These are phyloP conservation scores for Chouioia cunea DNA, from an alignment of 2,888 invertebrate species.

Conservation along the genomic window DNA sequence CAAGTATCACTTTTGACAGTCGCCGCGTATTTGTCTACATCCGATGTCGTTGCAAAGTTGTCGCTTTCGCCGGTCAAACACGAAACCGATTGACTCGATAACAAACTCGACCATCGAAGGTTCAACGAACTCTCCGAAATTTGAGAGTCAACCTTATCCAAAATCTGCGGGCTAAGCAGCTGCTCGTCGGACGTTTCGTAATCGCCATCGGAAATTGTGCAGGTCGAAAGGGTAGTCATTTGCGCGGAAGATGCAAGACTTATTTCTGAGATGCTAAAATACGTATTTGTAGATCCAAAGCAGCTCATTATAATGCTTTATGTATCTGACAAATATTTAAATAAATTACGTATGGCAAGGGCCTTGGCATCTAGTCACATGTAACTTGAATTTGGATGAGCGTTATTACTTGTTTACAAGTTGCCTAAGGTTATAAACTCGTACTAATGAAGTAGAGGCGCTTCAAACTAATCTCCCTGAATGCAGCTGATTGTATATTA, in stretches of 20 bases:
- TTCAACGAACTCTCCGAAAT: not conserved
- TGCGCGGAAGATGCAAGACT: slow-evolving; percentile 24
- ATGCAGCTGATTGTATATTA: slow-evolving; percentile 7
- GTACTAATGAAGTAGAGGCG: slow-evolving; percentile 2
- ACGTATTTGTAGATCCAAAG: slow-evolving; percentile 8
- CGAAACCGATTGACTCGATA: slow-evolving; percentile 15
- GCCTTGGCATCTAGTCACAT: too few relatives aligned
- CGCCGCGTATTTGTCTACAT: not conserved
- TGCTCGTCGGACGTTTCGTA: slow-evolving; percentile 41
- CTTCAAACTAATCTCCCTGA: slow-evolving; percentile 15
- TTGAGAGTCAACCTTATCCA: not conserved
- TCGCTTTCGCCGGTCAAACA: not conserved
- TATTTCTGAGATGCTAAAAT: slow-evolving; percentile 25
- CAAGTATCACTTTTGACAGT: slow-evolving; percentile 28
- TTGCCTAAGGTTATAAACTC: slow-evolving; percentile 21
- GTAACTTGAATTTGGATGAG: slow-evolving; percentile 21
- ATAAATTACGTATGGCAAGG: too few relatives aligned
- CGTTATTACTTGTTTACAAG: slow-evolving; percentile 8
- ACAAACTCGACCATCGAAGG: not conserved
- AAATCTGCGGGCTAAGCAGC: slow-evolving; percentile 7
- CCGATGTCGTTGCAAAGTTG: not conserved
- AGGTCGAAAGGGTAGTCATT: slow-evolving; percentile 29
- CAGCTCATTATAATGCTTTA: slow-evolving; percentile 25
- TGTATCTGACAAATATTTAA: not conserved
- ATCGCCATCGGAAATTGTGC: slow-evolving; percentile 26